Base-by-base conservation (phyloP, 2,888 invertebrate species). In the Odontothrips loti region DNA sequence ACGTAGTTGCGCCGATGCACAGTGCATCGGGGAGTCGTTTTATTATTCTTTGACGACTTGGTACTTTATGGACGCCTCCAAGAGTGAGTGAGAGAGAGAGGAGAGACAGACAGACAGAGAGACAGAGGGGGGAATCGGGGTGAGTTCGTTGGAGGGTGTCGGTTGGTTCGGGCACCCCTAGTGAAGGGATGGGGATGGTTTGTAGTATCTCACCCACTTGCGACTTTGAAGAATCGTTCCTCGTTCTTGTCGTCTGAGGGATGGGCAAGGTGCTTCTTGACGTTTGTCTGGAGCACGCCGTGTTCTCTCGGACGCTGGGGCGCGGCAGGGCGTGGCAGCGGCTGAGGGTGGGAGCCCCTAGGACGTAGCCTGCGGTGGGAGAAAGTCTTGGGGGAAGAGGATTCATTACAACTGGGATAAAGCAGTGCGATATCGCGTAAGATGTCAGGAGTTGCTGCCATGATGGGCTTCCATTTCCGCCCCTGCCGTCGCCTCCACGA, bases 31-130 rank as follows among this genome's bases (percentile, higher is more conserved):
- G 34, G 34, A 43, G 34, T 58, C 58, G 58, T 58, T 58, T 43
- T 58, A 58, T 58, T 58, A 58, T 58, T 58, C n/a, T 58, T 58
- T 58, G 58, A 58, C 58, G 58, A 58, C 58, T 58, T 58, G 58
- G 20, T 58, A n/a, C 58, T 58, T 58, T 58, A 58, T 58, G 58
- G 58, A 17, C 58, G 58, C 20, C 17, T 15, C 17, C 15, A 15
- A 6, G n/a, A n/a, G 58, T 17, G 58, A 15, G 58, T 8, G 17
- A 58, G 58, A 17, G 58, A 58, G 58, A 51, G 51, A 17, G 58
- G 58, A 58, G 58, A 17, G 17, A 58, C 15, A 17, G 58, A 58
- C 58, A 6, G n/a, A n/a, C n/a, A n/a, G n/a, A n/a, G n/a, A n/a
- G n/a, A n/a, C n/a, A n/a, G n/a, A n/a, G n/a, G n/a, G n/a, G n/a